Base-by-base conservation (phyloP, 1,140 invertebrate species). In the Anadara kagoshimensis region DNA sequence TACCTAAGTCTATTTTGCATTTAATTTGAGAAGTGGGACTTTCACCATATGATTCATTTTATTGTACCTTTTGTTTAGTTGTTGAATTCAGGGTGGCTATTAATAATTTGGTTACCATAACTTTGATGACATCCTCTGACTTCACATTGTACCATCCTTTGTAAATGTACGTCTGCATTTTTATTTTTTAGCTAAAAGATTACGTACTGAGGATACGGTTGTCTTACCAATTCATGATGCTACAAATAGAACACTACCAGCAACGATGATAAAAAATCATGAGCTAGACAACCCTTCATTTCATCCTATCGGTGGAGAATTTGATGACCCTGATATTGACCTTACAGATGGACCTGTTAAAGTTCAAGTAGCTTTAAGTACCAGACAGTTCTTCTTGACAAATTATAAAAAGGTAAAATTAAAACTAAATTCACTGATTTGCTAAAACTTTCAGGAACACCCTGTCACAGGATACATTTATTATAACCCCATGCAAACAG, bases 321-420 rank as follows among this genome's bases (percentile, higher is more conserved):
- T 70, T 22, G 79, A 81, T 64, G 81, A 83, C 58, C 69, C 78
- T 12, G 69, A 78, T 14, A 79, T 85, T 44, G 83, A 85, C 57
- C 78, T 83, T 4, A 81, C 80, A 16, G 85, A 86, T 67, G 85
- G 85, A 24, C 79, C 82, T 24, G 81, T 86, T n/a, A 78, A 57
- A 62, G 85, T 85, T 0, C 70, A 75, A 49, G 85, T 86, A 8
- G 83, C 82, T 36, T 59, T 74, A 8, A 69, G 77, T 45, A 70
- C 74, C 0, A 69, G 82, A 47, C 79, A 85, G 69, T 86, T 86
- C 63, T 86, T 78, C 53, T 45, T 82, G 5, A 57, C 64, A 26
- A 72, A 83, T 51, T 74, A 80, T 18, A 83, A 79, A 69, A 82
- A 83, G 78, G 82, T 85, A 61, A 29, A 61, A 61, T 14, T 47